Percentiles rank a stretch among this genome's conserved stretches.
These are phyloP conservation scores for Poecile montanus DNA, from an alignment of 2,797 vertebrate species.

Conservation along the genomic window DNA sequence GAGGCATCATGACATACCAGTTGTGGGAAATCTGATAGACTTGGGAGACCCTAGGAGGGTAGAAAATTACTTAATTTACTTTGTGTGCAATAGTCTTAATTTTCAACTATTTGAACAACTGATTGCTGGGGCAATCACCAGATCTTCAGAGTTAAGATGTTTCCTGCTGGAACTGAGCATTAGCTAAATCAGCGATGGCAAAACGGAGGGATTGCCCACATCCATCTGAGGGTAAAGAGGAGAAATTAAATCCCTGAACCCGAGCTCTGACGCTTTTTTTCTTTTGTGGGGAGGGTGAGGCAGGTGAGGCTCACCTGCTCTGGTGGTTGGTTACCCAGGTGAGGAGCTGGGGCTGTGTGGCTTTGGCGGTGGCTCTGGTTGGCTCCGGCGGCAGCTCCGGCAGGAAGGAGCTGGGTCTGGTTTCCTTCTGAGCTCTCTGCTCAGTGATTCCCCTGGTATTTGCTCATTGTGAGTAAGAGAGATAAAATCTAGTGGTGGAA, in stretches of 20 bases:
- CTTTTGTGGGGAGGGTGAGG: neutral
- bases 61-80: constrained; percentile 66
- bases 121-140: constrained; percentile 66
- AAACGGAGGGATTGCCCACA: fast-evolving
- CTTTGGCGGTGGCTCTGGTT: neutral
- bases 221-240: constrained; percentile 11
- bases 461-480: neutral
- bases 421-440: neutral
- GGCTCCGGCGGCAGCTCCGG: fast-evolving
- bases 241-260: constrained; percentile 2
- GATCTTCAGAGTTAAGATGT: constrained; percentile 66
- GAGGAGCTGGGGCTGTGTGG: neutral
- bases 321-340: neutral
- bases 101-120: constrained; percentile 64
- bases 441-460: neutral
- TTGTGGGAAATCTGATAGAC: constrained; percentile 39
- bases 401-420: neutral
- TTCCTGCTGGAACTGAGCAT: constrained; percentile 57
- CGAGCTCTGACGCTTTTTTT: neutral
- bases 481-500: constrained; percentile 26
- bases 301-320: constrained; percentile 5
- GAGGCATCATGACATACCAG: constrained; percentile 9
- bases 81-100: constrained; percentile 63
- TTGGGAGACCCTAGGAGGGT: constrained; percentile 54
- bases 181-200: constrained; percentile 48